Evolutionary conservation across 2,797 vertebrate genomes (phyloP), one percentile per base, ranked within the genome.

Genomic region (Phataginus tetradactyla): DNA sequence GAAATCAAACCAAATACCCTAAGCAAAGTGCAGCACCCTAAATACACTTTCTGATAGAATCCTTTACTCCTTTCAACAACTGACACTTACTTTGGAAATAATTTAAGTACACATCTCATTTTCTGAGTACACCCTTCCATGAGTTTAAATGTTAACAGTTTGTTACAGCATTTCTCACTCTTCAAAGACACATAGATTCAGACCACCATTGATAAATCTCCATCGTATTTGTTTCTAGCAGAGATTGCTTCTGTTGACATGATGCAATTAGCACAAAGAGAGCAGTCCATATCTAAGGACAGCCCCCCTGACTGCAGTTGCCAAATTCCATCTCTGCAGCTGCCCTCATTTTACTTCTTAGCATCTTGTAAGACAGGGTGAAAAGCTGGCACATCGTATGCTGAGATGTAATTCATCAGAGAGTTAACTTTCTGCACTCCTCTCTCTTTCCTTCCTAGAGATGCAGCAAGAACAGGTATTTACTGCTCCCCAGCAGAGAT

Each of bases 261-360:
- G 98, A 92, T 97, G 94, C 96, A 98, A 96, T 97, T 98, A 96
- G 96, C 87, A 97, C 95, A 88, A 98, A 98, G 96, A 96, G 97
- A 49, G 92, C 97, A 98, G 89, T 98, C 98, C 96, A 86, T 51
- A 89, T 97, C 87, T 94, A 89, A 98, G 89, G 45, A 90, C 94
- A 94, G 97, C 96, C 92, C 69, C 63, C 77, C 53, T 57, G 61
- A 92, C 88, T 69, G 64, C 94, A 74, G 93, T 95, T 94, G 75
- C 87, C 95, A 97, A 96, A 90, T 96, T 92, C 88, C 86, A 3
- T n/a, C 96, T 95, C 34, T 61, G 68, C 94, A 77, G 72, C 69
- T 89, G 32, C 42, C n/a, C 21, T 63, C 71, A 55, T 59, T 68
- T 85, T 4, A 6, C 17, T 78, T 69, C 51, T 95, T 93, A 27